A percentile compares a stretch with the other conserved stretches of the same genome.
Conservation (phyloP, 2,797 vertebrate species). For the Amniataba percoides region DNA sequence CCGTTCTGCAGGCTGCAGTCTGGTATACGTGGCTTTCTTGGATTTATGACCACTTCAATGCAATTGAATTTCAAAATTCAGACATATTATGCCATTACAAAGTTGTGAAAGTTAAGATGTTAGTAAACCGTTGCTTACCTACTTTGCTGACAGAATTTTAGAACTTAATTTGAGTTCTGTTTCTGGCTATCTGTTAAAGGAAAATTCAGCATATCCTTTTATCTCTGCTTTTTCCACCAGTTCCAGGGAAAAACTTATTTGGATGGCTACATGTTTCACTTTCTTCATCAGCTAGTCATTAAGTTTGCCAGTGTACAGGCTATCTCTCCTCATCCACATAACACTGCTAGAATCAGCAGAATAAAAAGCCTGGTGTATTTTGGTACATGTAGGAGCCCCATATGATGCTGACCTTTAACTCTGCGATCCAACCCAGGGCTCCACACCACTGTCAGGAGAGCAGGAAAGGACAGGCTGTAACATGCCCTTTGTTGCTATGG, state of each 20-base stretch:
- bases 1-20: background rate
- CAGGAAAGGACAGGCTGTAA: constrained; percentile 46
- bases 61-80: background rate
- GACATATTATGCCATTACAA: background rate
- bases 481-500: constrained; percentile 53
- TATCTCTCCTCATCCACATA: background rate
- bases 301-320: background rate
- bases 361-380: constrained; percentile 6
- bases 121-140: background rate
- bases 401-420: constrained; percentile 66
- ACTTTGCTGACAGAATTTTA: too few species aligned
- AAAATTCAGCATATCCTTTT: too few species aligned
- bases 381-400: constrained; percentile 24
- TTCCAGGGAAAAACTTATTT: too few species aligned
- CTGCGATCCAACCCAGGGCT: constrained; percentile 43
- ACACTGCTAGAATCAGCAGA: background rate
- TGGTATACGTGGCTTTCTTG: background rate
- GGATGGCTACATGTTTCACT: too few species aligned
- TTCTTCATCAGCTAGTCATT: background rate
- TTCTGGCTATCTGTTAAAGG: background rate
- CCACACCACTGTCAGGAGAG: constrained; percentile 38
- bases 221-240: too few species aligned
- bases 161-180: background rate
- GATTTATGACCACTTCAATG: background rate
- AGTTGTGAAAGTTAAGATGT: background rate